Conservation (phyloP, 1,140 invertebrate genomes). For the Dendroctonus ponderosae region DNA sequence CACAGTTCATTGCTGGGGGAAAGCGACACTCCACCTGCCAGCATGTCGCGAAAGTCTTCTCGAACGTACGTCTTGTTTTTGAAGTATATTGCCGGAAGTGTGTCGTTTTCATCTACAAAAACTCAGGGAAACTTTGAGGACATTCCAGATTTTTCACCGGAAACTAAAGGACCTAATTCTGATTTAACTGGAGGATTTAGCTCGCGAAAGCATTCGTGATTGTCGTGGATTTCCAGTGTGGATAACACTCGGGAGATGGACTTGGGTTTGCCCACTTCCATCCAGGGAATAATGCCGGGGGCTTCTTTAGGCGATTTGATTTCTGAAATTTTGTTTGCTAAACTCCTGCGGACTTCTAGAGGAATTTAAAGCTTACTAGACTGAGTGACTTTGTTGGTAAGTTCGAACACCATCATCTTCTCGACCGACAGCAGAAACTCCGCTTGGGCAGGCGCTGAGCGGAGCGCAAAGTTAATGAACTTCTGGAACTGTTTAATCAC, state of each 20-base stretch:
- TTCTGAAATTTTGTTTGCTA: too few species aligned
- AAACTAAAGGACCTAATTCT: not conserved
- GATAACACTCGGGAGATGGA: not conserved
- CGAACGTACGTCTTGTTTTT: slow-evolving; percentile 44
- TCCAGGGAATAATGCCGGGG: slow-evolving; percentile 14
- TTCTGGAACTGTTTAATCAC: slow-evolving; percentile 53
- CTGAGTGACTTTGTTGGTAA: slow-evolving; percentile 38
- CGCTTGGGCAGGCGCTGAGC: slow-evolving; percentile 50
- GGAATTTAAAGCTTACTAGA: not conserved
- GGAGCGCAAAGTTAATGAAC: slow-evolving; percentile 53
- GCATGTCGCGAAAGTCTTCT: slow-evolving; percentile 44
- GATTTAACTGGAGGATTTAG: slow-evolving; percentile 8
- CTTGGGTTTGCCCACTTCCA: not conserved
- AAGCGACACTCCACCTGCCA: slow-evolving; percentile 33
- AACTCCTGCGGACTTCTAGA: too few species aligned
- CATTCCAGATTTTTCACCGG: too few species aligned
- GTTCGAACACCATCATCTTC: slow-evolving; percentile 47
- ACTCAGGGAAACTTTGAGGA: too few species aligned
- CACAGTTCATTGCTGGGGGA: slow-evolving; percentile 37
- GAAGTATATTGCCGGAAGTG: slow-evolving; percentile 41
- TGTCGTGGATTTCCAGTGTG: slow-evolving; percentile 29
- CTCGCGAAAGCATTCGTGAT: slow-evolving; percentile 42
- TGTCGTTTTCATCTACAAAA: slow-evolving; percentile 22
- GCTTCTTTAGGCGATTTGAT: slow-evolving; percentile 4
- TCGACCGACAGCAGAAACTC: slow-evolving; percentile 51